A percentile compares a stretch with the other conserved stretches of the same genome.
Conservation (phyloP, 2,888 invertebrate genomes). For the Ditula angustiorana region DNA sequence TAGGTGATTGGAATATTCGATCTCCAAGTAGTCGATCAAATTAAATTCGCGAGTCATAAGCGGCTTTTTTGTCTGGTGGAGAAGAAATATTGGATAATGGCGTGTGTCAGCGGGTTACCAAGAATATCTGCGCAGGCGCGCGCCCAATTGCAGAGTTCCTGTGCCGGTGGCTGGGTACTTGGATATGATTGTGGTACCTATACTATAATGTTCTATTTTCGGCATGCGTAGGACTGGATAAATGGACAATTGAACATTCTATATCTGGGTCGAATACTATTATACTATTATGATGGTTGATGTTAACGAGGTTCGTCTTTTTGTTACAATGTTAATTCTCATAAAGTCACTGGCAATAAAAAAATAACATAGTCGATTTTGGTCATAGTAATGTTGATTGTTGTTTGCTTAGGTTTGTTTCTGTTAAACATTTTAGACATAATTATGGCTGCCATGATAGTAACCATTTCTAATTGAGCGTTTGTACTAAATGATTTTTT, state of each 20-base stretch:
- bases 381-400: no score
- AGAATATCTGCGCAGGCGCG: constrained; percentile 30
- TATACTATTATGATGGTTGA: no score
- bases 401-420: no score
- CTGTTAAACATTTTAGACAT: no score
- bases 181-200: constrained; percentile 6
- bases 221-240: constrained; percentile 15
- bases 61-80: not conserved
- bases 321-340: no score
- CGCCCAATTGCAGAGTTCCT: constrained; percentile 33
- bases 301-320: no score
- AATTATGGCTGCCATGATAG: no score
- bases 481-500: no score
- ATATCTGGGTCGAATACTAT: constrained; percentile 15
- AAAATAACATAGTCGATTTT: no score
- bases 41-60: not conserved
- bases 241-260: constrained; percentile 4
- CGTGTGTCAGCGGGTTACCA: constrained; percentile 22
- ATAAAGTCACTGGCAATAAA: no score
- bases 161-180: constrained; percentile 13
- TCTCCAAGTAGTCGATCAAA: not conserved
- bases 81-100: constrained; percentile 29
- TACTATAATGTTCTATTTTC: constrained; percentile 31
- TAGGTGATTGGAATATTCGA: not conserved
- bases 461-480: no score